Evolutionary conservation across 2,797 vertebrate genomes (phyloP), one percentile per base, ranked within the genome.

Genomic region (Petrocephalus sullivani): DNA sequence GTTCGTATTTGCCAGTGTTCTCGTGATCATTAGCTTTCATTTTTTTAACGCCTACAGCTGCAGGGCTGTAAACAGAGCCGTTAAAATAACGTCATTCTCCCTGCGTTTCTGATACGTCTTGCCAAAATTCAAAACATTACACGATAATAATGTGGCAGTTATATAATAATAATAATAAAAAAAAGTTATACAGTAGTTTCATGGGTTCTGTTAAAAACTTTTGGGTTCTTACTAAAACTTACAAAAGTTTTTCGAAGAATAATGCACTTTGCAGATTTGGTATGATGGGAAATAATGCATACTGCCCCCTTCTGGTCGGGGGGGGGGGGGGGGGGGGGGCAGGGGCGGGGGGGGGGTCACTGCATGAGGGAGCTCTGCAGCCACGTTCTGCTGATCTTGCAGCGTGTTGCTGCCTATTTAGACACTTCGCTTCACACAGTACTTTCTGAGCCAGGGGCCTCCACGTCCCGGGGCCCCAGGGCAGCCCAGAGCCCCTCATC

Each of bases 241-340:
- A 23, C 49, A 83, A 51, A 10, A 21, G 8, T 49, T 83, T n/a
- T 46, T 41, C 58, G 84, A 33, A n/a, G n/a, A 33, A 28, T 16
- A 57, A 16, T 14, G 16, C 2, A 33, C 23, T 86, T 60, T 19
- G 23, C 9, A 8, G 33, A 58, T 58, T 23, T 19, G 53, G 28
- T 37, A 8, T 60, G 37, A 28, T 23, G 28, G 78, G 19, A 41
- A 53, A 28, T 84, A 51, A 53, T 91, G 4, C 90, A 86, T 71
- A 86, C 89, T 93, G 92, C 93, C 94, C 94, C 91, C 94, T 94
- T 89, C 89, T 89, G 94, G 92, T 51, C 88, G 41, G 41, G 41
- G 41, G 41, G 41, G 0, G 88, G 0, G 28, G 88, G 23, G 0
- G 0, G 28, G 88, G 23, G 0, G 0, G 28, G 88, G 23, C n/a